These are phyloP conservation scores for Eptatretus burgeri DNA, from an alignment of 2,113 vertebrate species.

Conservation along the genomic window DNA sequence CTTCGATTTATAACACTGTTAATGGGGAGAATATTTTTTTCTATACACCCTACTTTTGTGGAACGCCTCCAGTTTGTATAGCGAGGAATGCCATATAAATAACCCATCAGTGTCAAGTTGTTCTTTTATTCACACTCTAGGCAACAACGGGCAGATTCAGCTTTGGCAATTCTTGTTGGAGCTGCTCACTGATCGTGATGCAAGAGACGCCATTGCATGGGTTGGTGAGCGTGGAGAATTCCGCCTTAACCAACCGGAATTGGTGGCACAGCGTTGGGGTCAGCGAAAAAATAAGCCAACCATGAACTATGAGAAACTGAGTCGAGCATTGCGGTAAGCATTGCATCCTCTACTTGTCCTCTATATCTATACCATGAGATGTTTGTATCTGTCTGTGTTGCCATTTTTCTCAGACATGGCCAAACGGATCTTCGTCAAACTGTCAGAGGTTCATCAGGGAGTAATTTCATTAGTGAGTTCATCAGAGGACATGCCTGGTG, in stretches of 20 bases:
- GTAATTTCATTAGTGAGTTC: too few species aligned
- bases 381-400: too few species aligned
- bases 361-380: too few species aligned
- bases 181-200: not conserved
- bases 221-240: not conserved
- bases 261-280: not conserved
- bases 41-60: too few species aligned
- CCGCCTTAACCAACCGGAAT: not conserved
- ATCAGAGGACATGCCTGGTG: too few species aligned
- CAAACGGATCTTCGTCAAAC: too few species aligned
- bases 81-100: too few species aligned
- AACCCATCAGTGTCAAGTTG: not conserved
- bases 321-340: not conserved
- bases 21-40: too few species aligned
- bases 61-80: too few species aligned
- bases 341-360: not conserved
- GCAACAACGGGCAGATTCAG: constrained; percentile 3
- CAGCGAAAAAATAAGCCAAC: constrained; percentile 2
- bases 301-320: constrained; percentile 5
- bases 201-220: not conserved
- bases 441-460: too few species aligned
- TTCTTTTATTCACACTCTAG: not conserved
- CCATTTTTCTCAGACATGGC: too few species aligned
- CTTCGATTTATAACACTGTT: too few species aligned
- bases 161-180: not conserved